A percentile compares a stretch with the other conserved stretches of the same genome.
These are phyloP conservation scores for Eptesicus fuscus DNA, from an alignment of 2,113 vertebrate species.

Conservation along the genomic window DNA sequence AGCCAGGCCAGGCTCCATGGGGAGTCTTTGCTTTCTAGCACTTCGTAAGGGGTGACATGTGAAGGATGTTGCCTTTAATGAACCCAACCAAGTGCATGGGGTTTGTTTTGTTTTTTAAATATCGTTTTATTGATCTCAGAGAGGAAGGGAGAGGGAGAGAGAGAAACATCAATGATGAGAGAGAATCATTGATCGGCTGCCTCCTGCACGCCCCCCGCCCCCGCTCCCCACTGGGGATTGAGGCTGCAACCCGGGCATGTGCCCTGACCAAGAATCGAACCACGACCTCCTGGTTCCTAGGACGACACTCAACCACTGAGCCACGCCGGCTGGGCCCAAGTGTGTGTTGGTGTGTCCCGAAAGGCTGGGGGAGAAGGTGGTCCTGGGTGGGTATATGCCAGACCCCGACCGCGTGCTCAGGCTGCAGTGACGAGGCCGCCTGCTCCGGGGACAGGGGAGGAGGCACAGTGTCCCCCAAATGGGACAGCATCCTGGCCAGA, in stretches of 20 bases:
- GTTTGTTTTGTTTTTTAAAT: too few species aligned
- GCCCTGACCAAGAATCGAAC: too few species aligned
- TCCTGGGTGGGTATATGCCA: slow-evolving; percentile 81
- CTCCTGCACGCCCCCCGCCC: too few species aligned
- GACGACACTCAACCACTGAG: too few species aligned
- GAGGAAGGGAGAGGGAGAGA: too few species aligned
- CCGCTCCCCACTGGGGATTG: too few species aligned
- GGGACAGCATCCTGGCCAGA: background rate
- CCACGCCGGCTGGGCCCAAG: background rate
- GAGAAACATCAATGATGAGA: too few species aligned
- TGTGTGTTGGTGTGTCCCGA: slow-evolving; percentile 28
- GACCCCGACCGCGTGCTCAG: slow-evolving; percentile 79
- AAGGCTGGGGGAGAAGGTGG: slow-evolving; percentile 57
- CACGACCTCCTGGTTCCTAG: too few species aligned
- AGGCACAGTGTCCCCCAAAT: background rate
- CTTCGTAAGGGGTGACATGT: slow-evolving; percentile 62
- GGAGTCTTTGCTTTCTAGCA: slow-evolving; percentile 22
- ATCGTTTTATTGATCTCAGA: too few species aligned
- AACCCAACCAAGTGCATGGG: background rate
- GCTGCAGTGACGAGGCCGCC: slow-evolving; percentile 66
- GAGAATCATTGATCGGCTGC: too few species aligned
- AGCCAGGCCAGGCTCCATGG: background rate
- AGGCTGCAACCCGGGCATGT: too few species aligned
- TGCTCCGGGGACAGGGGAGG: background rate
- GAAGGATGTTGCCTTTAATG: slow-evolving; percentile 74